Conservation (phyloP, 2,797 vertebrate species). For the Melanotaenia pygmaea region DNA sequence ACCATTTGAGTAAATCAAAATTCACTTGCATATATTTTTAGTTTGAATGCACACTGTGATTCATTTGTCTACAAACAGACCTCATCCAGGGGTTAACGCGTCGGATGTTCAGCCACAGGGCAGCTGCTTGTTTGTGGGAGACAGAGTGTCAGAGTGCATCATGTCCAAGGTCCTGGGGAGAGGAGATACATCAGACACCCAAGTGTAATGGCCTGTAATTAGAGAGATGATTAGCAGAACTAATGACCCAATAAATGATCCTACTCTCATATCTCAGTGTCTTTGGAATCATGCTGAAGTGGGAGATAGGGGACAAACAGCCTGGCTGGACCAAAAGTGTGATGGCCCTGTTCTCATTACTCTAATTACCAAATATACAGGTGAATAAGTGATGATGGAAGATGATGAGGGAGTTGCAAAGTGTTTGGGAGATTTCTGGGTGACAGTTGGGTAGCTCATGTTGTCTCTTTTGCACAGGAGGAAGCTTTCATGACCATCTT, state of each 20-base stretch:
- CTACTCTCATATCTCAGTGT: conserved; percentile 58
- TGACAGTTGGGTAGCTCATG: conserved; percentile 16
- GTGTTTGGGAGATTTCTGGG: conserved; percentile 3
- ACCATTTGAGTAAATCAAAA: background rate
- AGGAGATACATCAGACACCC: conserved; percentile 58
- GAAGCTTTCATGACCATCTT: conserved; percentile 21
- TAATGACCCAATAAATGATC: conserved; percentile 78
- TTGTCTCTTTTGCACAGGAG: conserved; percentile 18
- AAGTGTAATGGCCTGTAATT: conserved; percentile 76
- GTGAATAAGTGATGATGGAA: conserved; percentile 37
- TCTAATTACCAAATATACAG: conserved; percentile 51
- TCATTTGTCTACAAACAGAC: conserved; percentile 45
- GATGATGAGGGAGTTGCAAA: conserved; percentile 9
- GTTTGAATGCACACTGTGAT: conserved; percentile 1
- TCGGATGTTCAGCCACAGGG: conserved; percentile 34
- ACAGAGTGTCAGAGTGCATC: conserved; percentile 66
- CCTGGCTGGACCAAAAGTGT: conserved; percentile 27
- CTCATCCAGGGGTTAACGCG: conserved; percentile 42
- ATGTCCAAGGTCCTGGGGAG: conserved; percentile 65
- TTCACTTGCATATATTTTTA: background rate
- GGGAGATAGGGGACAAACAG: conserved; percentile 33
- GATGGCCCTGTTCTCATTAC: conserved; percentile 44
- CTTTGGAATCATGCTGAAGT: conserved; percentile 39
- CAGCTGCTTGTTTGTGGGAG: conserved; percentile 63
- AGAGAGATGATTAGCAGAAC: conserved; percentile 78